phyloP scores from a whole-genome alignment of 2,888 invertebrate species.

The Petrophora chlorosata region DNA sequence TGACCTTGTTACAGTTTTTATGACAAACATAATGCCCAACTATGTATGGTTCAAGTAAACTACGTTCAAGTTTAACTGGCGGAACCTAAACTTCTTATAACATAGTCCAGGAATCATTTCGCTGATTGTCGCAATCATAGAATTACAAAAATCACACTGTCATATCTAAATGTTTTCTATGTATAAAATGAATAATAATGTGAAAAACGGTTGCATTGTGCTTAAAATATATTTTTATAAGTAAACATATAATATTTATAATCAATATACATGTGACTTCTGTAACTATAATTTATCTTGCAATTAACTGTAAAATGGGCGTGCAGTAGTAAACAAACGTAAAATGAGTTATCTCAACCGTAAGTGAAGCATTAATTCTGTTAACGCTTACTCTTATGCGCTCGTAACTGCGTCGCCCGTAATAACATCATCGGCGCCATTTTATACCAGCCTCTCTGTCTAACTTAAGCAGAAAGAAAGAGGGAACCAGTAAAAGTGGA shows the following conservation, averaged over 20 bases:
- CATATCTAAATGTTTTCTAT: no score
- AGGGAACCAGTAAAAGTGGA: slow-evolving; percentile 47
- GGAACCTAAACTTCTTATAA: not conserved
- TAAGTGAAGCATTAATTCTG: slow-evolving; percentile 41
- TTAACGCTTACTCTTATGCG: slow-evolving; percentile 35
- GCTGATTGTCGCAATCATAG: not conserved
- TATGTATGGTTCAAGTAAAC: no score
- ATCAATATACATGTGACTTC: no score
- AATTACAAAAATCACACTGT: no score
- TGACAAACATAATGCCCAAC: not conserved
- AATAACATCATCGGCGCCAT: slow-evolving; percentile 37
- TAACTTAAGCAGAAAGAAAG: slow-evolving; percentile 44
- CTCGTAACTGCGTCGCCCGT: slow-evolving; percentile 28
- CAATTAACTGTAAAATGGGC: slow-evolving; percentile 30
- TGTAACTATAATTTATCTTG: slow-evolving; percentile 6
- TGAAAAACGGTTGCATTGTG: no score
- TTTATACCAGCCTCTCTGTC: slow-evolving; percentile 43
- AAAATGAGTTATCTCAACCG: slow-evolving; percentile 41
- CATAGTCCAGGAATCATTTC: not conserved
- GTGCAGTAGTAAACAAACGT: slow-evolving; percentile 31
- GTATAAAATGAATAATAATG: no score
- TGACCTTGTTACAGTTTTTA: not conserved
- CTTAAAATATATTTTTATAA: no score
- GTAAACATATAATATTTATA: no score
- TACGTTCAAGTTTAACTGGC: no score